Percentiles rank a stretch among this genome's conserved stretches.
These are phyloP conservation scores for Aphelocoma californica DNA, from an alignment of 2,797 vertebrate species.

Conservation along the genomic window DNA sequence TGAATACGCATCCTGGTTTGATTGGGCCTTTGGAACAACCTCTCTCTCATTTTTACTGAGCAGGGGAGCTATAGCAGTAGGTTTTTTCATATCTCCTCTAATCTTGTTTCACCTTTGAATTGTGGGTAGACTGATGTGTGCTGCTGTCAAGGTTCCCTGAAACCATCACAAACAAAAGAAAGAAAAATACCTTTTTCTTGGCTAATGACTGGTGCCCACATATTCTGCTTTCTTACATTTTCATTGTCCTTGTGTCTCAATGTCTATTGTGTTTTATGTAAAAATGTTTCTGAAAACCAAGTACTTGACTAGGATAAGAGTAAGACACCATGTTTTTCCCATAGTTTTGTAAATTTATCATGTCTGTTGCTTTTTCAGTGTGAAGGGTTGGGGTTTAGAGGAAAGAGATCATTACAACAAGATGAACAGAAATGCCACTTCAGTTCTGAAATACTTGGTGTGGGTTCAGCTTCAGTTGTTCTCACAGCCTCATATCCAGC, in stretches of 20 bases:
- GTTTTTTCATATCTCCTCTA: background rate
- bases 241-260: background rate
- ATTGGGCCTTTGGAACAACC: background rate
- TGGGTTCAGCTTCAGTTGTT: background rate
- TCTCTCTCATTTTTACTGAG: background rate
- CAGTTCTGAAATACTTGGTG: background rate
- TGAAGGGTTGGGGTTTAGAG: background rate
- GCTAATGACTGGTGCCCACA: background rate
- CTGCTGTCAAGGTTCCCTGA: background rate
- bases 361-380: background rate
- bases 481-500: background rate
- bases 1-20: background rate
- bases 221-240: background rate
- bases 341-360: background rate
- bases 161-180: background rate
- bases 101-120: background rate
- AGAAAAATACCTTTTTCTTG: background rate
- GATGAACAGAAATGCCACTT: background rate
- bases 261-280: accelerated
- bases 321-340: background rate
- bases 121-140: background rate
- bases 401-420: background rate
- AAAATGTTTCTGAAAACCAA: background rate
- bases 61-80: background rate
- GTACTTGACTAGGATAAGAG: background rate